Conservation (phyloP, 1,140 invertebrate genomes). For the Heliothis subflexa region DNA sequence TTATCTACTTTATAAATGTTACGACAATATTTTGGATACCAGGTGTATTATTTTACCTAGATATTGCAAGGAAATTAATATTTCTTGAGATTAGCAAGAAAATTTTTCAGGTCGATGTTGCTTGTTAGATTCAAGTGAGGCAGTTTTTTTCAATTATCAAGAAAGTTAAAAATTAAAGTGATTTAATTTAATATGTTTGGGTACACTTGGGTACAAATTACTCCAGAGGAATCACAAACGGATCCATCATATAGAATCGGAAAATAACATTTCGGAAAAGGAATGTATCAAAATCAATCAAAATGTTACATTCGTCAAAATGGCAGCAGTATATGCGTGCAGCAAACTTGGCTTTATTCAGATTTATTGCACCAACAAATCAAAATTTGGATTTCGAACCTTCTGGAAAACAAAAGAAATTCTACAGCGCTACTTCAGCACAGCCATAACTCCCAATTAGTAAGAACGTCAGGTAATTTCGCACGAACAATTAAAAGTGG, state of each 20-base stretch:
- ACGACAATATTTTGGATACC: slow-evolving; percentile 13
- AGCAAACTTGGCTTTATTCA: too few species aligned
- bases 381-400: neutral
- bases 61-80: slow-evolving; percentile 5
- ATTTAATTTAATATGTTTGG: too few species aligned
- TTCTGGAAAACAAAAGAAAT: slow-evolving; percentile 3
- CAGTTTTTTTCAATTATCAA: too few species aligned
- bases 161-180: too few species aligned
- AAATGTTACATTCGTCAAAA: too few species aligned
- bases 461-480: slow-evolving; percentile 52
- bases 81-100: neutral
- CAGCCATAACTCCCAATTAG: slow-evolving; percentile 47
- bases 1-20: slow-evolving; percentile 42
- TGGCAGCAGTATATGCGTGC: too few species aligned
- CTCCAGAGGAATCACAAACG: too few species aligned
- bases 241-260: too few species aligned
- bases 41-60: slow-evolving; percentile 22
- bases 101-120: neutral
- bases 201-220: too few species aligned
- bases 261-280: too few species aligned
- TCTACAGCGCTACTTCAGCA: neutral
- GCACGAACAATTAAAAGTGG: slow-evolving; percentile 53
- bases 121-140: neutral
- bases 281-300: too few species aligned
- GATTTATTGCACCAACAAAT: neutral